Percentiles rank a stretch among this genome's conserved stretches.
Conservation (phyloP, 2,888 invertebrate genomes). For the Dusona sp. region DNA sequence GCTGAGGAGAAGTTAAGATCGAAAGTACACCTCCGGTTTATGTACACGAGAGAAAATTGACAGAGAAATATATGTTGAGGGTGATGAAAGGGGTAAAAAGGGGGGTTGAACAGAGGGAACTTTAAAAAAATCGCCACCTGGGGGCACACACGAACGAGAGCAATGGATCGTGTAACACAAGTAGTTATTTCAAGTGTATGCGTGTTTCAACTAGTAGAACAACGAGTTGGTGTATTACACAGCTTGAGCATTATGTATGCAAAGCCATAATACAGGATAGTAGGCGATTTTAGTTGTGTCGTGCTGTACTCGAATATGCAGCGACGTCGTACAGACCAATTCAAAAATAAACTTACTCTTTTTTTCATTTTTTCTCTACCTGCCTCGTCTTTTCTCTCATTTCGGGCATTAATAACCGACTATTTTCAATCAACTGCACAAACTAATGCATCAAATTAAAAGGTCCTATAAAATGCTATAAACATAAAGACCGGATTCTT, state of each 20-base stretch:
- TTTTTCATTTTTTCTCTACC: neutral
- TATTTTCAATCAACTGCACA: neutral
- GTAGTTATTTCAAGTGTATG: neutral
- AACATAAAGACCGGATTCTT: neutral
- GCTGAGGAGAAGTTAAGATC: conserved; percentile 14
- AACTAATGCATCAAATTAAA: neutral
- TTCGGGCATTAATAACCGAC: neutral
- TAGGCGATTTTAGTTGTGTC: conserved; percentile 28
- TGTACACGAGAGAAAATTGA: neutral
- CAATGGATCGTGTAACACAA: conserved; percentile 7
- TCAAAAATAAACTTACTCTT: neutral
- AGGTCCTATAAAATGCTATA: neutral
- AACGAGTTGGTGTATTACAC: conserved; percentile 31
- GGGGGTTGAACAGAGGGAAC: neutral
- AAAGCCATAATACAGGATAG: conserved; percentile 42
- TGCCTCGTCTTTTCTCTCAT: neutral
- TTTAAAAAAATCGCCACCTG: neutral
- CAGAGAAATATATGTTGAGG: neutral
- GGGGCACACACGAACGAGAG: conserved; percentile 8
- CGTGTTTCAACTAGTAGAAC: conserved; percentile 10
- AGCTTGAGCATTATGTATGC: conserved; percentile 43
- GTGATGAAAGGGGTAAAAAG: neutral
- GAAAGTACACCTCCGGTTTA: conserved; percentile 4
- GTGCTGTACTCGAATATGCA: conserved; percentile 11
- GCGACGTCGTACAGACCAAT: neutral